These are phyloP conservation scores for Chloromyia formosa DNA, from an alignment of 2,888 invertebrate species.

Conservation along the genomic window DNA sequence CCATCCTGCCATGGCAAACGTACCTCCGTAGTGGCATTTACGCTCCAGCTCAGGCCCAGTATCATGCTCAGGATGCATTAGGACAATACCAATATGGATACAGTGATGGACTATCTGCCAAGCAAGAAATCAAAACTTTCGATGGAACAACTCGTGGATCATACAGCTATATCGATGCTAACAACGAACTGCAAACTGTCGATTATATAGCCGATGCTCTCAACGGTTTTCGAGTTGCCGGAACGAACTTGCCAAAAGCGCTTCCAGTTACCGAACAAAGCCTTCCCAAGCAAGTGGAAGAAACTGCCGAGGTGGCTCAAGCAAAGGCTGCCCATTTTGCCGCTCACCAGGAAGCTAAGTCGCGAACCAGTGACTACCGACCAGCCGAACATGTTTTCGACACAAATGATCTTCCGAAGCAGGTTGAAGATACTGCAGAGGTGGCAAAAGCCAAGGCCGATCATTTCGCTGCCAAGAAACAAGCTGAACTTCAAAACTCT, in stretches of 20 bases:
- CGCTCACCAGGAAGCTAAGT: constrained; percentile 37
- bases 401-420: constrained; percentile 53
- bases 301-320: constrained; percentile 46
- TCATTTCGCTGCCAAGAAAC: constrained; percentile 60
- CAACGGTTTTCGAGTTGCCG: constrained; percentile 71
- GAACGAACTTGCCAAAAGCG: constrained; percentile 68
- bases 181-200: constrained; percentile 69
- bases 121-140: constrained; percentile 68
- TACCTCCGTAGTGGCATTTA: constrained; percentile 51
- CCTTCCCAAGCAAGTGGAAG: constrained; percentile 41
- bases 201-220: constrained; percentile 68
- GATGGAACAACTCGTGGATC: constrained; percentile 71
- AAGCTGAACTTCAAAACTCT: constrained; percentile 54
- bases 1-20: constrained; percentile 36
- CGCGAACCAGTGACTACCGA: constrained; percentile 50
- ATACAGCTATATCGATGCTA: constrained; percentile 70
- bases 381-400: constrained; percentile 60
- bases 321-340: constrained; percentile 48
- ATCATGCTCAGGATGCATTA: constrained; percentile 70
- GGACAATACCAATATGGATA: constrained; percentile 73
- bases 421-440: constrained; percentile 64
- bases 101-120: constrained; percentile 68
- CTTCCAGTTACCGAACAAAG: constrained; percentile 56
- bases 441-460: constrained; percentile 59
- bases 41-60: constrained; percentile 64